phyloP scores from a whole-genome alignment of 2,113 vertebrate genomes.

The Coreoperca whiteheadi region DNA sequence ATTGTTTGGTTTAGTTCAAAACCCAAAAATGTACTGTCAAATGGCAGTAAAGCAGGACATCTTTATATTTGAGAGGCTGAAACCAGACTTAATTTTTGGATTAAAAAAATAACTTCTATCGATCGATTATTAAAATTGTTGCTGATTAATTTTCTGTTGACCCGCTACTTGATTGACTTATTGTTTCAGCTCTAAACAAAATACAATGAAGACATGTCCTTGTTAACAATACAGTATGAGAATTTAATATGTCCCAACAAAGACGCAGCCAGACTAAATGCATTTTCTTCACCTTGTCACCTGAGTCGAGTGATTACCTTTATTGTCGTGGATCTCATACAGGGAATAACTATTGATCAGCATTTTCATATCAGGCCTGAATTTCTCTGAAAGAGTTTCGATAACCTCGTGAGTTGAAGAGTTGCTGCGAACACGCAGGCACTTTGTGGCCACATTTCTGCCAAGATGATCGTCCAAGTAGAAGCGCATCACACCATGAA shows the following conservation, averaged over 20 bases:
- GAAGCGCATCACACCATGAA: constrained; percentile 95
- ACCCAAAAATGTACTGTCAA: background rate
- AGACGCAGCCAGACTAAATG: background rate
- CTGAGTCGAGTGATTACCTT: constrained; percentile 81
- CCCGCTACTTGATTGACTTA: background rate
- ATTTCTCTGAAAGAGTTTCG: constrained; percentile 92
- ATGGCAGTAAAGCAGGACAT: background rate
- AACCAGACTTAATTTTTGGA: background rate
- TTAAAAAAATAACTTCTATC: background rate
- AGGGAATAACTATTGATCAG: constrained; percentile 88
- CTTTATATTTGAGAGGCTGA: background rate
- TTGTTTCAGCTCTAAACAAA: background rate
- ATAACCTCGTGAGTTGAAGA: constrained; percentile 90
- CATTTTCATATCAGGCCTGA: constrained; percentile 93
- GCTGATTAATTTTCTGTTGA: background rate
- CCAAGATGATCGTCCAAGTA: constrained; percentile 91
- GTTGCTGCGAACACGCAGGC: constrained; percentile 90
- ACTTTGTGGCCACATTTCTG: constrained; percentile 94
- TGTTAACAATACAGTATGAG: background rate
- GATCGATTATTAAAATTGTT: background rate
- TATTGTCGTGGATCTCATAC: constrained; percentile 89
- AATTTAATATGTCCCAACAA: background rate
- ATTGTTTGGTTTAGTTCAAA: background rate
- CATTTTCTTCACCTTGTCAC: background rate
- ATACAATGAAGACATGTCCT: background rate